Base-by-base conservation (phyloP, 1,140 invertebrate genomes). In the Apis dorsata region DNA sequence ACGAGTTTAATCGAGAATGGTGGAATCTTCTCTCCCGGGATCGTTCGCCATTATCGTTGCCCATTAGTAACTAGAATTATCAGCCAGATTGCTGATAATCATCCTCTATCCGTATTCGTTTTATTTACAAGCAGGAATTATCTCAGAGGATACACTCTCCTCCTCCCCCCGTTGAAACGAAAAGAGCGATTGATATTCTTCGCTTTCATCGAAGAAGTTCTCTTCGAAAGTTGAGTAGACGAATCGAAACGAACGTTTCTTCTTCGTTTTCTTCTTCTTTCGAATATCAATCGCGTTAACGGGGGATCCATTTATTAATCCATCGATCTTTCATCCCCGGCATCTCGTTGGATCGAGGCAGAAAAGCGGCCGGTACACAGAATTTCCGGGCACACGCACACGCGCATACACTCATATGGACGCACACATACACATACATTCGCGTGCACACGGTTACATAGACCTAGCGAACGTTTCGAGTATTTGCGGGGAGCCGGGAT, bases 341-440 rank as follows among this genome's bases (percentile, higher is more conserved):
- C 15, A 12, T 63, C 49, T 62, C 57, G 49, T 55, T 44, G 57
- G 80, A 57, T 81, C 73, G 80, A 82, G 77, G 80, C 74, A 53
- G 24, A 55, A 7, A 82, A 82, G 74, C 74, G 71, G 68, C 13
- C 68, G 34, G 21, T 66, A 66, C 71, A 57, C 70, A 74, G 60
- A 24, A 49, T 44, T 66, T 66, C 51, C 65, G 34, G 73, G 21
- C 73, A 51, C 34, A 34, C 79, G n/a, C 28, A 28, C 34, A 7
- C 70, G 10, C 15, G 17, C 53, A 2, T 9, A 12, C 70, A 34
- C 10, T 34, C 4, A 63, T 28, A 10, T 19, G n/a, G 21, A 19
- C 19, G 21, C 10, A 44, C 21, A 53, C n/a, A 17, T 4, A 17
- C 24, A 44, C 51, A 17, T 12, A 3, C 2, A 51, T 34, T 10